Conservation (phyloP, 2,113 vertebrate genomes). For the Pycnonotus jocosus region DNA sequence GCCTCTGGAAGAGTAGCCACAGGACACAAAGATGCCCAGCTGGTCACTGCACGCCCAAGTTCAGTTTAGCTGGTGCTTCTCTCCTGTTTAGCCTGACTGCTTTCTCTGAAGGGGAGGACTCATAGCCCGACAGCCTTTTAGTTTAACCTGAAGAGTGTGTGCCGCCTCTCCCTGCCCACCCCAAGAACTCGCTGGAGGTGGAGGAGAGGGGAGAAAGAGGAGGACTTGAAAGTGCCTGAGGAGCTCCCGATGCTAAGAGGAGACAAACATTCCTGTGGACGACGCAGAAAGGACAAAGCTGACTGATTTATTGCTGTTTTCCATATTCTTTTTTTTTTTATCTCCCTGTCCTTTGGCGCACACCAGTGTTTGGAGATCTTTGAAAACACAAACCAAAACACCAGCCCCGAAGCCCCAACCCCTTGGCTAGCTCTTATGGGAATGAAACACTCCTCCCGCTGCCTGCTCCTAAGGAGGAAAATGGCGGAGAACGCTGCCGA, state of each 20-base stretch:
- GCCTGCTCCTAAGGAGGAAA: slow-evolving; percentile 95
- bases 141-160: slow-evolving; percentile 26
- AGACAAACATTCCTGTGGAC: slow-evolving; percentile 57
- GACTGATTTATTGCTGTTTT: neutral
- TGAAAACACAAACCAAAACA: slow-evolving; percentile 18
- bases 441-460: slow-evolving; percentile 98
- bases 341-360: neutral
- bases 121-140: neutral
- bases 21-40: slow-evolving; percentile 56
- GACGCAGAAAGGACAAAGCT: slow-evolving; percentile 36
- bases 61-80: slow-evolving; percentile 62
- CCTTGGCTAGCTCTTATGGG: slow-evolving; percentile 88
- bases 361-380: neutral
- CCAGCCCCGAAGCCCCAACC: slow-evolving; percentile 62
- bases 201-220: slow-evolving; percentile 42
- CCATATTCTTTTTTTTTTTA: neutral
- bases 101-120: slow-evolving; percentile 30
- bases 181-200: slow-evolving; percentile 42
- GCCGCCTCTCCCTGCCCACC: slow-evolving; percentile 27
- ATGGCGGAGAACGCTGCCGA: slow-evolving; percentile 91
- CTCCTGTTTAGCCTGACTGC: slow-evolving; percentile 24
- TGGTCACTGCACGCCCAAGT: slow-evolving; percentile 54
- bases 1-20: slow-evolving; percentile 54
- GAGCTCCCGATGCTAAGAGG: slow-evolving; percentile 50
- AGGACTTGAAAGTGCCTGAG: slow-evolving; percentile 56